Evolutionary conservation across 2,888 invertebrate species (phyloP).

Genomic region (Junonia oenone): DNA sequence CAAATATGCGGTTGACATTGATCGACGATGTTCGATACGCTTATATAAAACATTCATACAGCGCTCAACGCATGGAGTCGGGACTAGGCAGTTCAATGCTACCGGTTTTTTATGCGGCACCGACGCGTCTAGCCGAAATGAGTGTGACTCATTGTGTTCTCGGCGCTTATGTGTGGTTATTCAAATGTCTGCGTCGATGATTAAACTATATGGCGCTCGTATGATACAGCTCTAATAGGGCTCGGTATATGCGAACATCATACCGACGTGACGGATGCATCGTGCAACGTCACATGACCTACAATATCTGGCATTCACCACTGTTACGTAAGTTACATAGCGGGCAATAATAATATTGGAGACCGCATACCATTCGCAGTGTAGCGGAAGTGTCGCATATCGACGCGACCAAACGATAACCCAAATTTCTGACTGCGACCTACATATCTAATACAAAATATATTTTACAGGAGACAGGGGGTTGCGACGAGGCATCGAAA

Average conservation of each 20-base stretch:
- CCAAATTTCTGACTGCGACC: conserved; percentile 74
- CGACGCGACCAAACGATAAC: conserved; percentile 72
- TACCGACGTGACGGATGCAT: conserved; percentile 34
- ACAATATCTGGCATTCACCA: conserved; percentile 46
- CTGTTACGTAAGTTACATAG: conserved; percentile 49
- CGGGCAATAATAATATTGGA: conserved; percentile 53
- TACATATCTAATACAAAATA: conserved; percentile 67
- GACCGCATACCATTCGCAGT: conserved; percentile 60
- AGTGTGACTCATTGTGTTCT: conserved; percentile 39
- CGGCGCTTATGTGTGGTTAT: conserved; percentile 19
- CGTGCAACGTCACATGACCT: conserved; percentile 43
- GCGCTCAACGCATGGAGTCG: conserved; percentile 48
- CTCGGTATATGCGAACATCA: background rate
- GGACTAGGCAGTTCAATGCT: conserved; percentile 66
- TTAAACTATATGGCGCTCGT: conserved; percentile 3
- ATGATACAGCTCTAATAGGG: background rate
- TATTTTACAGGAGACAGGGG: conserved; percentile 56
- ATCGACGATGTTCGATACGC: conserved; percentile 71
- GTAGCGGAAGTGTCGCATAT: conserved; percentile 70
- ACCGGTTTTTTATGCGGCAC: conserved; percentile 50
- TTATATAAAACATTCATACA: conserved; percentile 57
- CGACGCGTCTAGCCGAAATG: conserved; percentile 45
- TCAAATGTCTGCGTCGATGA: conserved; percentile 11
- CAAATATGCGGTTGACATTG: conserved; percentile 77
- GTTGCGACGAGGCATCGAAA: conserved; percentile 45